A percentile compares a stretch with the other conserved stretches of the same genome.
These are phyloP conservation scores for Theropithecus gelada DNA, from an alignment of 2,113 vertebrate genomes.

Conservation along the genomic window DNA sequence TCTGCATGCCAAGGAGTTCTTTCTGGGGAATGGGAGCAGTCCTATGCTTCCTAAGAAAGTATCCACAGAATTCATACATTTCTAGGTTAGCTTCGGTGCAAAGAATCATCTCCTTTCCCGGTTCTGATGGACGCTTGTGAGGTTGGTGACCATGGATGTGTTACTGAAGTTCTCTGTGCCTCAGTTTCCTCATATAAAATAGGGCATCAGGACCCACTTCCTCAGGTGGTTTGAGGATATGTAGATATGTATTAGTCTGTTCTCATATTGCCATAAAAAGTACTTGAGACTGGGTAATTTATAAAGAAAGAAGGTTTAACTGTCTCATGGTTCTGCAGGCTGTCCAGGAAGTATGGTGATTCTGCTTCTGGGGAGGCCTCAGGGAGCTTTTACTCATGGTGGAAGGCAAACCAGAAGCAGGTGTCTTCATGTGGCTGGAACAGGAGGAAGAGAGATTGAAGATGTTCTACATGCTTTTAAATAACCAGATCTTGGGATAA, in stretches of 20 bases:
- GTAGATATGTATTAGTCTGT: not conserved
- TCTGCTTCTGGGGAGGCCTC: too few relatives aligned
- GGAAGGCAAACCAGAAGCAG: too few relatives aligned
- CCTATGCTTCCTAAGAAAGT: accelerated
- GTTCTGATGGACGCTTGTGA: accelerated
- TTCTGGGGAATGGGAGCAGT: accelerated
- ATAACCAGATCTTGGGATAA: too few relatives aligned
- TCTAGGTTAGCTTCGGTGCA: accelerated
- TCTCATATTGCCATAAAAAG: too few relatives aligned
- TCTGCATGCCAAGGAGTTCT: not conserved
- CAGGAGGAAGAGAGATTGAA: too few relatives aligned
- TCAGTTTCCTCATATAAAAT: not conserved
- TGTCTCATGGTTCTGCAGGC: too few relatives aligned
- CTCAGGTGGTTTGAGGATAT: not conserved
- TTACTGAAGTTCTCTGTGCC: not conserved
- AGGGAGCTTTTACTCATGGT: too few relatives aligned
- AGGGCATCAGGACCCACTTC: not conserved
- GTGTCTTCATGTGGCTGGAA: too few relatives aligned
- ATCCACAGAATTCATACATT: accelerated
- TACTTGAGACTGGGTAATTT: too few relatives aligned
- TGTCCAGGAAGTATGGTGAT: too few relatives aligned
- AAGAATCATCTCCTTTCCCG: not conserved
- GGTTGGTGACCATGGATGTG: not conserved
- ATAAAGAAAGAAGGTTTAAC: too few relatives aligned
- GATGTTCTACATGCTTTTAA: too few relatives aligned